Percentiles rank a stretch among this genome's conserved stretches.
Evolutionary conservation across 2,113 vertebrate genomes (phyloP).

Genomic region (Sardina pilchardus): DNA sequence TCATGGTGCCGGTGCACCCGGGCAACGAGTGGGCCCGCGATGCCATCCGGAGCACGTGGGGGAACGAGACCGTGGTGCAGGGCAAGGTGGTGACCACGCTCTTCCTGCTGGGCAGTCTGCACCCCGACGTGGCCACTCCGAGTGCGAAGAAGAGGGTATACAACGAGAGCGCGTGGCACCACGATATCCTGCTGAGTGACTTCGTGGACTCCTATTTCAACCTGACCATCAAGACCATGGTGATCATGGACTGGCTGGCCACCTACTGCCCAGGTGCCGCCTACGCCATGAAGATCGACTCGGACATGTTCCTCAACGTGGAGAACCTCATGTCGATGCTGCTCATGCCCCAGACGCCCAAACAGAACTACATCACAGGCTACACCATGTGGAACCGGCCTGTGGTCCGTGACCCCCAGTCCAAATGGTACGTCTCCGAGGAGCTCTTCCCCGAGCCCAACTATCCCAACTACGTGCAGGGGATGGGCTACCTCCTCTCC

Average conservation of each 20-base stretch:
- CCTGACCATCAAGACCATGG: conserved; percentile 77
- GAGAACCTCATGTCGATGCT: conserved; percentile 90
- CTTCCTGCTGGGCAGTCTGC: conserved; percentile 65
- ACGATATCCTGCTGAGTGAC: conserved; percentile 75
- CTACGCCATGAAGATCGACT: conserved; percentile 93
- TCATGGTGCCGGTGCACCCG: conserved; percentile 70
- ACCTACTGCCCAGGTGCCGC: conserved; percentile 67
- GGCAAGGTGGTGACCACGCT: conserved; percentile 58
- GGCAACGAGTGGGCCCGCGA: conserved; percentile 43
- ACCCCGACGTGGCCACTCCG: rapidly evolving
- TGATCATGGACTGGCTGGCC: conserved; percentile 79
- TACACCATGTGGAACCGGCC: conserved; percentile 82
- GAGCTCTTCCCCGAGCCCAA: conserved; percentile 80
- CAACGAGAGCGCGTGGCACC: conserved; percentile 63
- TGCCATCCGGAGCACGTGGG: conserved; percentile 73
- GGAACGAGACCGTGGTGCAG: conserved; percentile 58
- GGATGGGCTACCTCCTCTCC: conserved; percentile 94
- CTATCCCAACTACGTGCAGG: conserved; percentile 88
- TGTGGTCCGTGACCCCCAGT: conserved; percentile 79
- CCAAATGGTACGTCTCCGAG: conserved; percentile 91
- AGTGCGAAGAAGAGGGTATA: conserved; percentile 40
- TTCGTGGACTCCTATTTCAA: conserved; percentile 72
- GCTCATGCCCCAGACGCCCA: conserved; percentile 77
- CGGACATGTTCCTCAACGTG: conserved; percentile 92
- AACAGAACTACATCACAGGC: conserved; percentile 86